Conservation (phyloP, 2,797 vertebrate genomes). For the Protonibea diacanthus region DNA sequence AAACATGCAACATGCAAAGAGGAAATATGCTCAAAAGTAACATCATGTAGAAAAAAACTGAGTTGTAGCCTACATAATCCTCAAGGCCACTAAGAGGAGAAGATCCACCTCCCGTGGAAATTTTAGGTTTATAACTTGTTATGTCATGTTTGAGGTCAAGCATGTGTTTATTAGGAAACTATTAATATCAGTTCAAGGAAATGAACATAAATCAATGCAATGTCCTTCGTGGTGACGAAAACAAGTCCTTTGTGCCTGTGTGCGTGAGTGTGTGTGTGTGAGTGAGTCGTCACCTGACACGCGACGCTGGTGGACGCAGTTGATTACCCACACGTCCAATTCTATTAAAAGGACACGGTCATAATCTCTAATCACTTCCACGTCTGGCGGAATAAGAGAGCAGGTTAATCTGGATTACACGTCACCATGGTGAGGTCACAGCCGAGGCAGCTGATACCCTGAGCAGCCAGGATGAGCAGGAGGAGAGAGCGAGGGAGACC, state of each 20-base stretch:
- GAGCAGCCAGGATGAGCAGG: slow-evolving; percentile 28
- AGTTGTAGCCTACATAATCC: neutral
- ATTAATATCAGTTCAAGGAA: neutral
- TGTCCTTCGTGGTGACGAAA: slow-evolving; percentile 39
- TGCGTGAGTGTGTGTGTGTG: slow-evolving; percentile 30
- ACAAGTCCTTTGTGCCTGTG: slow-evolving; percentile 27
- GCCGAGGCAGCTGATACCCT: slow-evolving; percentile 59
- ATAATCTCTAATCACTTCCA: slow-evolving; percentile 84
- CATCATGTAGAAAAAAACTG: neutral
- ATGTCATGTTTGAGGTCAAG: neutral
- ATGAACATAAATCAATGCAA: slow-evolving; percentile 36
- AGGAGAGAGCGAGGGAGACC: slow-evolving; percentile 5
- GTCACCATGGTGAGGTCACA: slow-evolving; percentile 75
- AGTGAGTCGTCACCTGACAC: slow-evolving; percentile 70
- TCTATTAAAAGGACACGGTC: slow-evolving; percentile 79
- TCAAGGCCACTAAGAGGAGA: neutral
- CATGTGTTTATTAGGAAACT: neutral
- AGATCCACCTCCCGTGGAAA: neutral
- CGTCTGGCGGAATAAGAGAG: slow-evolving; percentile 77
- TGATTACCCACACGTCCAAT: slow-evolving; percentile 70
- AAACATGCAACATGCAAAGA: neutral
- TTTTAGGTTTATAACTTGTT: slow-evolving; percentile 13
- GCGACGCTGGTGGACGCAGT: slow-evolving; percentile 51
- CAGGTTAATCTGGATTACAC: slow-evolving; percentile 83
- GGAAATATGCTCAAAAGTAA: neutral